phyloP scores from a whole-genome alignment of 2,113 vertebrate genomes.

The Neolamprologus cancellatus region DNA sequence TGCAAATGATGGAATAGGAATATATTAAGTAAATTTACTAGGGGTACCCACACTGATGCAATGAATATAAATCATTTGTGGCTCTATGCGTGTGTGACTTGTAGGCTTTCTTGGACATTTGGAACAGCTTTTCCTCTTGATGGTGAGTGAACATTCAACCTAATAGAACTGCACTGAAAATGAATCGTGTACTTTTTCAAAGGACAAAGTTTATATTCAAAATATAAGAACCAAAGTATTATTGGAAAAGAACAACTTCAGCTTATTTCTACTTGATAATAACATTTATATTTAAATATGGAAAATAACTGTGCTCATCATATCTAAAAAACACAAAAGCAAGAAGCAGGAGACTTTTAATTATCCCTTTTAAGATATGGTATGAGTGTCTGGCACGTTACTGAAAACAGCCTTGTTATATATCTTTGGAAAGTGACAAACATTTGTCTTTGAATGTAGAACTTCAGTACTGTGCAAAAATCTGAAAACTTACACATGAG shows the following conservation, averaged over 20 bases:
- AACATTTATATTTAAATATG: not conserved
- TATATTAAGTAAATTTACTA: conserved; percentile 9
- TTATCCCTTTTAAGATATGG: not conserved
- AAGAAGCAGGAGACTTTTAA: not conserved
- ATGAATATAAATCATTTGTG: conserved; percentile 22
- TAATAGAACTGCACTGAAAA: conserved; percentile 37
- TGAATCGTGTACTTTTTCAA: conserved; percentile 17
- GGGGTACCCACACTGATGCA: not conserved
- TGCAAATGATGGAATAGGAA: conserved; percentile 14
- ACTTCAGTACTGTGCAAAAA: not conserved
- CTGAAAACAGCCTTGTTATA: not conserved
- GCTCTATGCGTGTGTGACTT: not conserved
- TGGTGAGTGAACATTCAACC: conserved; percentile 37
- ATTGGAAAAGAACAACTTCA: not conserved
- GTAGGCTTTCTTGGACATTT: not conserved
- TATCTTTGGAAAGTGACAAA: not conserved
- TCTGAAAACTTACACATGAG: not conserved
- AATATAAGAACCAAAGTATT: not conserved
- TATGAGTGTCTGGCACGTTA: not conserved
- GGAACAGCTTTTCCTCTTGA: not conserved
- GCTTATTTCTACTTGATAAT: not conserved
- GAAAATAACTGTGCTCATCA: not conserved
- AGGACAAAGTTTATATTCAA: not conserved
- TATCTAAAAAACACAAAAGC: not conserved
- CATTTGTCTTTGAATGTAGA: not conserved